Conservation (phyloP, 1,140 invertebrate species). For the Nixonia krombeini region DNA sequence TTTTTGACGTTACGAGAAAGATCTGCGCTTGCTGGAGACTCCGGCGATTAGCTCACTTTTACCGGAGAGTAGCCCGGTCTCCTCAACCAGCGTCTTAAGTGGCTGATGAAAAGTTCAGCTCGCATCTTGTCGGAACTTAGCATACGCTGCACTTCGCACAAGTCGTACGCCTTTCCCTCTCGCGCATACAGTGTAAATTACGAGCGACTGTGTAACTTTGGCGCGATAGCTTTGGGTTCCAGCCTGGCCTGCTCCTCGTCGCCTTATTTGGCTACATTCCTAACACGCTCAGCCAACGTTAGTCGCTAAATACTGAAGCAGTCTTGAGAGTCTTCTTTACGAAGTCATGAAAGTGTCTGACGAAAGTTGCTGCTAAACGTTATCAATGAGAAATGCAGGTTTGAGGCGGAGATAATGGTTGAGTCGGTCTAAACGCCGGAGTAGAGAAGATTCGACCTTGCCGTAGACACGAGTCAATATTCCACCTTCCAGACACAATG, state of each 20-base stretch:
- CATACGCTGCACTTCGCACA: conserved; percentile 32
- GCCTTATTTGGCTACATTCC: conserved; percentile 37
- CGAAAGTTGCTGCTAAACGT: not conserved
- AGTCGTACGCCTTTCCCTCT: conserved; percentile 28
- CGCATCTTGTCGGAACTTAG: conserved; percentile 33
- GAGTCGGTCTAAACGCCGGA: too few relatives aligned
- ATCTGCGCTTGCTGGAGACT: too few relatives aligned
- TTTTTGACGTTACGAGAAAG: too few relatives aligned
- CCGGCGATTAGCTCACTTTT: too few relatives aligned
- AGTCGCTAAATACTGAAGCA: conserved; percentile 16
- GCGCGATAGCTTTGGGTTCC: conserved; percentile 41
- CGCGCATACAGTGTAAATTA: conserved; percentile 28
- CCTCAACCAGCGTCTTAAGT: not conserved
- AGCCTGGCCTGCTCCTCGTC: conserved; percentile 18
- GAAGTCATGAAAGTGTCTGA: conserved; percentile 12
- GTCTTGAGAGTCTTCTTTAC: conserved; percentile 22
- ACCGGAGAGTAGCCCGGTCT: too few relatives aligned
- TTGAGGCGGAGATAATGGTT: too few relatives aligned
- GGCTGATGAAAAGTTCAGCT: conserved; percentile 31
- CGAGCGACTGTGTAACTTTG: conserved; percentile 43
- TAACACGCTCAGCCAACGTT: conserved; percentile 28
- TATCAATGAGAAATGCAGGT: too few relatives aligned
- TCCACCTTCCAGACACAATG: too few relatives aligned
- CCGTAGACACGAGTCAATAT: too few relatives aligned
- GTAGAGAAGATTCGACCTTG: too few relatives aligned